Evolutionary conservation across 1,140 invertebrate genomes (phyloP).

Genomic region (Pectinophora gossypiella): DNA sequence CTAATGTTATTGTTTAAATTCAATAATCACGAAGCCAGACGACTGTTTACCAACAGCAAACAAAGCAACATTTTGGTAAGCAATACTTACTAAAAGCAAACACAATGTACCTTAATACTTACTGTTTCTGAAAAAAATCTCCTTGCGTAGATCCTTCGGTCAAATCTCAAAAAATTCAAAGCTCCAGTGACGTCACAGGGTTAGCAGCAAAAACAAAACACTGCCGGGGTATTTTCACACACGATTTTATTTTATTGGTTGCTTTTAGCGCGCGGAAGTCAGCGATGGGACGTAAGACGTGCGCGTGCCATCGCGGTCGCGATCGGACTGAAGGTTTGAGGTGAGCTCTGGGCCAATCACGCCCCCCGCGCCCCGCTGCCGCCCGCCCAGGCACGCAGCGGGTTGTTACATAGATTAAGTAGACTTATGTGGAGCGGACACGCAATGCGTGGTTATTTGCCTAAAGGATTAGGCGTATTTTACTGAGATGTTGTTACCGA

Average conservation of each 20-base stretch:
- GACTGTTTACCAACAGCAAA: background rate
- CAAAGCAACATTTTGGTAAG: background rate
- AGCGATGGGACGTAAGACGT: conserved; percentile 17
- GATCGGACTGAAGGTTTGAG: conserved; percentile 51
- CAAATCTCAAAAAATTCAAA: background rate
- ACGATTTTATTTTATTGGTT: conserved; percentile 54
- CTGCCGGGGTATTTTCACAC: conserved; percentile 34
- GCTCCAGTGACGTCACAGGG: conserved; percentile 27
- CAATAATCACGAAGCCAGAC: background rate
- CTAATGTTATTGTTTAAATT: background rate
- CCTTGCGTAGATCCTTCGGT: too few relatives aligned
- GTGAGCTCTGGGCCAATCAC: conserved; percentile 45
- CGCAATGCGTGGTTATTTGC: too few relatives aligned
- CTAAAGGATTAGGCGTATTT: too few relatives aligned
- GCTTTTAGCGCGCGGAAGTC: conserved; percentile 36
- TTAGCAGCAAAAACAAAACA: conserved; percentile 28
- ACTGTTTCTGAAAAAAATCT: conserved; percentile 31
- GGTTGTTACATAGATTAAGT: background rate
- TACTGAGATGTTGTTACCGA: too few relatives aligned
- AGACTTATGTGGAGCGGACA: background rate
- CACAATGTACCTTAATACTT: conserved; percentile 22
- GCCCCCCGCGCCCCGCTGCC: conserved; percentile 29
- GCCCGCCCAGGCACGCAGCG: conserved; percentile 57
- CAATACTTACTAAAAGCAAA: background rate
- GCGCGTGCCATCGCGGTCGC: conserved; percentile 17